Percentiles rank a stretch among this genome's conserved stretches.
Conservation (phyloP, 2,113 vertebrate genomes). For the Campylorhamphus procurvoides region DNA sequence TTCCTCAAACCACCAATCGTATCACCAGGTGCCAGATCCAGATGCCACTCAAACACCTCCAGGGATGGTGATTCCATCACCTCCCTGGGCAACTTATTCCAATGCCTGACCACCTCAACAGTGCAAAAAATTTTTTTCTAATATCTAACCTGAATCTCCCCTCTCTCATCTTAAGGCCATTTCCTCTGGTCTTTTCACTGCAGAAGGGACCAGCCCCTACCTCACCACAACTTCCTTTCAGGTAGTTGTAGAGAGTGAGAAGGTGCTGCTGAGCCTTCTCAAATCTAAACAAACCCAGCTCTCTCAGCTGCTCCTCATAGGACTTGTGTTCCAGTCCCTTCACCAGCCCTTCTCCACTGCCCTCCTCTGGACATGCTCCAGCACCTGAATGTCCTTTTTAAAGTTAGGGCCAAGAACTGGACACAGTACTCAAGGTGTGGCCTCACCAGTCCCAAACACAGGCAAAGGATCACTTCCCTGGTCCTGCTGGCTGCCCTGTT, state of each 20-base stretch:
- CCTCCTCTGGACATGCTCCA: not conserved
- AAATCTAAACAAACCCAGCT: not conserved
- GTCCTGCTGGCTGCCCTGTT: not conserved
- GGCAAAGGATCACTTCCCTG: not conserved
- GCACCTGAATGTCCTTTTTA: no score
- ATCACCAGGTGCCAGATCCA: not conserved
- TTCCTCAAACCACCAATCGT: not conserved
- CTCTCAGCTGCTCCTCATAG: not conserved
- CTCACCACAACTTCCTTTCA: not conserved
- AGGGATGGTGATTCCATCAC: not conserved
- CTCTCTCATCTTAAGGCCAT: not conserved
- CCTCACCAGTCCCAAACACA: not conserved
- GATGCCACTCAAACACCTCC: not conserved
- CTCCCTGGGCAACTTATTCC: not conserved
- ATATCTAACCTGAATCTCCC: not conserved
- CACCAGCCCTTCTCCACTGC: not conserved
- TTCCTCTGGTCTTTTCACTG: not conserved
- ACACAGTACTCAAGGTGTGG: fast-evolving
- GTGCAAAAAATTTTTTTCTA: not conserved
- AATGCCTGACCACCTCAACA: not conserved
- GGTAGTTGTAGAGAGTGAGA: fast-evolving
- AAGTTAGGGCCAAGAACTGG: not conserved
- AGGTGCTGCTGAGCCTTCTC: not conserved
- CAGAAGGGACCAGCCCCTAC: not conserved
- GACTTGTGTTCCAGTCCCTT: not conserved